Base-by-base conservation (phyloP, 2,888 invertebrate genomes). In the Meiosimyza decipiens region DNA sequence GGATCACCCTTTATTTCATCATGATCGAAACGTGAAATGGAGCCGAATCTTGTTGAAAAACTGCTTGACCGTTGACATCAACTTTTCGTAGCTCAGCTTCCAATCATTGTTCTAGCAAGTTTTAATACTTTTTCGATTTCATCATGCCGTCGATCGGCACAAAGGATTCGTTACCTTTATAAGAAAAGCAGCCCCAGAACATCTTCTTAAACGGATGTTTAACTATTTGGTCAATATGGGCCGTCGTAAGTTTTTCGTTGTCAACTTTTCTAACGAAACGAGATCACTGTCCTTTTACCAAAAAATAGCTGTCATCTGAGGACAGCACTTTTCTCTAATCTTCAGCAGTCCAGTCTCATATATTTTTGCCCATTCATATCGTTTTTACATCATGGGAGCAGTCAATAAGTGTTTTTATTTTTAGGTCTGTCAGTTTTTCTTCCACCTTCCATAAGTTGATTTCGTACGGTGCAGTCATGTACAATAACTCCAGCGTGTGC, bases 31-130 rank as follows among this genome's bases (percentile, higher is more conserved):
- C 22, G 22, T 22, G 22, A 3, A 1, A 15, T 54, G 54, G 54
- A 54, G n/a, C 54, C 54, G 54, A 54, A 54, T 54, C 15, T 54
- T n/a, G 54, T 54, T 54, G 54, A n/a, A 54, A 54, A 15, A 15
- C 54, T 54, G n/a, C 16, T 54, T 16, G n/a, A 16, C 4, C 54
- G 16, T 54, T 54, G 54, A 9, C 54, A 54, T 54, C 15, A 54
- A n/a, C 54, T 54, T 54, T 54, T 54, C 54, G 13, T n/a, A n/a
- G 54, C n/a, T 15, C 54, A 54, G 54, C 15, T 2, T 54, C 15
- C n/a, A n/a, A n/a, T n/a, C n/a, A n/a, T n/a, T n/a, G n/a, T n/a
- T n/a, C n/a, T n/a, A n/a, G n/a, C n/a, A n/a, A n/a, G n/a, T n/a
- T n/a, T n/a, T n/a, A n/a, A 9, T 54, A 54, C n/a, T 54, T 54